Base-by-base conservation (phyloP, 2,113 vertebrate genomes). In the Macroglossus sobrinus region DNA sequence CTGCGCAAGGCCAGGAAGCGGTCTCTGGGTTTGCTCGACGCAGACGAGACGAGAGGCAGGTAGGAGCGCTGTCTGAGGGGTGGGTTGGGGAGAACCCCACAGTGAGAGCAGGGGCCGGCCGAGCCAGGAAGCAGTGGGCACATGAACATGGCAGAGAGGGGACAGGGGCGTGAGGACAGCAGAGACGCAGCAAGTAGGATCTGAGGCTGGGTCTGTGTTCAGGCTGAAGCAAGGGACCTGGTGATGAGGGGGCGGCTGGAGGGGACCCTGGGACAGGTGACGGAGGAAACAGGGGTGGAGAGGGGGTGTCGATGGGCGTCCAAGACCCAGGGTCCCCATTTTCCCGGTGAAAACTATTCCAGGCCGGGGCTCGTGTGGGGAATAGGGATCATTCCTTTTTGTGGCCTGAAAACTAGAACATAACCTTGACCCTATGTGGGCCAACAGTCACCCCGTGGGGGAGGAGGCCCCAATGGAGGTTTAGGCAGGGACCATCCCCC, bases 381-480 rank as follows among this genome's bases (percentile, higher is more conserved):
- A 61, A 1, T 30, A 38, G 74, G 55, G 57, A 22, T 50, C 0
- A 0, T 35, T 45, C 35, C 9, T 19, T 55, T 55, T 68, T 15
- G 43, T 3, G 16, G 22, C 50, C 86, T 55, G 82, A 71, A 55
- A 50, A 33, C 75, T 16, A 43, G 18, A 8, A 16, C 2, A 12
- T 12, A 21, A 30, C 4, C 40, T 59, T 59, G 88, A 55, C 21
- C 14, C 19, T 12, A 64, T 71, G 7, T 3, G 0, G 30, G 64
- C 33, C 9, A 0, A 3, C 1, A 35, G 47, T 2, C 33, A 7
- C 24, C 53, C 45, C 0, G 0, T 4, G 1, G 24, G 21, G 13
- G 19, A 16, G 69, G 40, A 0, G 3, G 59, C 3, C 15, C 33
- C n/a, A 0, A 0, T 0, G 21, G 38, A 81, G 33, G 22, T 22